A percentile compares a stretch with the other conserved stretches of the same genome.
Conservation (phyloP, 2,888 invertebrate species). For the Torymus auratus region DNA sequence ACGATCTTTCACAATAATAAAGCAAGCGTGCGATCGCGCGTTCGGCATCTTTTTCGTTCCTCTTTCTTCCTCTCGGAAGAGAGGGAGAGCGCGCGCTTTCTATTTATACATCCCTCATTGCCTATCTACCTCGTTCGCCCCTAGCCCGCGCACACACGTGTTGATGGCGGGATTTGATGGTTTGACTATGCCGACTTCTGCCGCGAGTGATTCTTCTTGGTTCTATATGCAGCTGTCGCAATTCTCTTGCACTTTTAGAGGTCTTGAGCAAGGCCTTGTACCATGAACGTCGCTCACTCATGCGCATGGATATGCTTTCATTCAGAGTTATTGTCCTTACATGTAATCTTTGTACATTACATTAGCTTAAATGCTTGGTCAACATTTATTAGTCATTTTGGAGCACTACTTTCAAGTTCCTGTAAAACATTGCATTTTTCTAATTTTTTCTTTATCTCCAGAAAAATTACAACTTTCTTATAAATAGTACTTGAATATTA, state of each 20-base stretch:
- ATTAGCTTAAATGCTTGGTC: too few relatives aligned
- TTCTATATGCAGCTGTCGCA: slow-evolving; percentile 17
- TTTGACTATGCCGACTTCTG: slow-evolving; percentile 7
- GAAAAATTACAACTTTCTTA: too few relatives aligned
- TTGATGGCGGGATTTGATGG: slow-evolving; percentile 37
- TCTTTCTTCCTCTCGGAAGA: slow-evolving; percentile 2
- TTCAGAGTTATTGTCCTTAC: slow-evolving; percentile 21
- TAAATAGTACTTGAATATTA: too few relatives aligned
- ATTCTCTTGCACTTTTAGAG: slow-evolving; percentile 9
- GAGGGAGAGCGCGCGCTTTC: slow-evolving; percentile 11
- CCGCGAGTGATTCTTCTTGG: neutral
- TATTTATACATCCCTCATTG: slow-evolving; percentile 45
- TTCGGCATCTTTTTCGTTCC: neutral
- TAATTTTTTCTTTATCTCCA: too few relatives aligned
- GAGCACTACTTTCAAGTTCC: too few relatives aligned
- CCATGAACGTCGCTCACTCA: neutral
- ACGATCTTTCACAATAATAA: slow-evolving; percentile 32
- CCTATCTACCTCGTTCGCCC: slow-evolving; percentile 38
- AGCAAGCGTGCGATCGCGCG: neutral
- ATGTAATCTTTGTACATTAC: neutral
- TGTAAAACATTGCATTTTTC: too few relatives aligned
- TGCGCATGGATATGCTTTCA: slow-evolving; percentile 10
- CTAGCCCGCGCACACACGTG: slow-evolving; percentile 27
- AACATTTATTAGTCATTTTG: too few relatives aligned
- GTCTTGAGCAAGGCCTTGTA: slow-evolving; percentile 38